Conservation (phyloP, 1,140 invertebrate genomes). For the Chrysomallon squamiferum region DNA sequence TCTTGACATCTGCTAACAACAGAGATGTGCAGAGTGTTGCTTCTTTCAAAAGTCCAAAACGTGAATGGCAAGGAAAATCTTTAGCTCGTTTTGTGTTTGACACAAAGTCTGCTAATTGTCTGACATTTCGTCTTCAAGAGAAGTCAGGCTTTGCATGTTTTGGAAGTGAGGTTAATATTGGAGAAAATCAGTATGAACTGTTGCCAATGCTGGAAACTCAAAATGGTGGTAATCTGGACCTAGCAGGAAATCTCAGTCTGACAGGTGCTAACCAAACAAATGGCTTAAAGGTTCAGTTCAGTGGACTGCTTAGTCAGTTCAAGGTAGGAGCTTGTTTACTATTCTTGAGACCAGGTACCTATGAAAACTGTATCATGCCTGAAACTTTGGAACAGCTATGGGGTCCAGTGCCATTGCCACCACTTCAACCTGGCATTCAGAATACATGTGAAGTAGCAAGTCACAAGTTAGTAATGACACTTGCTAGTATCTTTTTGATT, state of each 20-base stretch:
- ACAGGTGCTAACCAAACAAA: conserved; percentile 1
- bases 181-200: conserved; percentile 17
- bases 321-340: conserved; percentile 22
- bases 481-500: background rate
- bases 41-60: conserved; percentile 8
- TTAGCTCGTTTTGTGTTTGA: conserved; percentile 19
- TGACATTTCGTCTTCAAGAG: conserved; percentile 26
- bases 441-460: conserved; percentile 58
- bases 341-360: conserved; percentile 30
- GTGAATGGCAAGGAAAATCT: conserved; percentile 23
- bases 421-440: conserved; percentile 38
- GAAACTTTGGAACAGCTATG: conserved; percentile 54
- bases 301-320: background rate
- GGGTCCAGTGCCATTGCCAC: conserved; percentile 54
- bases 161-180: conserved; percentile 16
- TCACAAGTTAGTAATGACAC: conserved; percentile 57
- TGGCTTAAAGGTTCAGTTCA: conserved; percentile 8
- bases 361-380: conserved; percentile 53
- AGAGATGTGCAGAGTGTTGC: conserved; percentile 31
- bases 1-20: conserved; percentile 29
- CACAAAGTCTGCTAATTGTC: conserved; percentile 19
- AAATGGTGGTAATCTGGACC: background rate
- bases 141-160: conserved; percentile 26
- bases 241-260: conserved; percentile 2
- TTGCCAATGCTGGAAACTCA: conserved; percentile 16